Conservation (phyloP, 1,140 invertebrate genomes). For the Drosophila equinoxialis region DNA sequence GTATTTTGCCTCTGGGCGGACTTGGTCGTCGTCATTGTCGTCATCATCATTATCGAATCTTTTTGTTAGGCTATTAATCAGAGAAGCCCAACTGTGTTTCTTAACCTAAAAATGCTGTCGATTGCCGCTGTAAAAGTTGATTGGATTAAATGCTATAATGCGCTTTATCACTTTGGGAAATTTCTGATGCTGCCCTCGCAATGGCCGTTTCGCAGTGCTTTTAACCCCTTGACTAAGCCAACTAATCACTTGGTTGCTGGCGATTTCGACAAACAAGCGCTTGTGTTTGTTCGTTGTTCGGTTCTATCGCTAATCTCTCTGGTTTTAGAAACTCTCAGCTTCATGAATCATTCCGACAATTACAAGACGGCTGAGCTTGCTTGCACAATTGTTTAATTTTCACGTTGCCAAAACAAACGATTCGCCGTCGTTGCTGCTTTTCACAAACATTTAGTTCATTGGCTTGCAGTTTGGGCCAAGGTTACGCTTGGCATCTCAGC, state of each 20-base stretch:
- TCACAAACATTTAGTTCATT: slow-evolving; percentile 82
- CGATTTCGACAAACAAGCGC: too few species aligned
- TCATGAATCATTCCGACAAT: slow-evolving; percentile 70
- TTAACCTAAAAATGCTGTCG: slow-evolving; percentile 39
- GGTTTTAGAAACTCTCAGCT: slow-evolving; percentile 12
- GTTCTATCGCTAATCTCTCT: slow-evolving; percentile 20
- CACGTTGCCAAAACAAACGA: slow-evolving; percentile 63
- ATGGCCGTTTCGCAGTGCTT: too few species aligned
- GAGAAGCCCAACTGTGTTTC: slow-evolving; percentile 50
- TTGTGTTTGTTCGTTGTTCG: slow-evolving; percentile 21
- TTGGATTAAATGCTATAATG: slow-evolving; percentile 8
- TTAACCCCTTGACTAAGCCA: slow-evolving; percentile 15
- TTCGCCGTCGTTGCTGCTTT: slow-evolving; percentile 50
- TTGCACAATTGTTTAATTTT: slow-evolving; percentile 82
- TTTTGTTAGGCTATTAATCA: slow-evolving; percentile 55
- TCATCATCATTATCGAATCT: background rate
- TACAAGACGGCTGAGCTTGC: slow-evolving; percentile 48
- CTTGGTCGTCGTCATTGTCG: background rate
- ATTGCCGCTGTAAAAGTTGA: slow-evolving; percentile 39
- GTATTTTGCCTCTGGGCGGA: slow-evolving; percentile 38
- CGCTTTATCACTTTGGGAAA: too few species aligned
- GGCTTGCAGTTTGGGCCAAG: slow-evolving; percentile 78
- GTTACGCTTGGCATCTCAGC: slow-evolving; percentile 65
- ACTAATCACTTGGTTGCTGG: slow-evolving; percentile 34
- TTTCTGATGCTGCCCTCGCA: too few species aligned